Evolutionary conservation across 1,140 invertebrate species (phyloP), one percentile per base, ranked within the genome.

Genomic region (Bicyclus anynana): DNA sequence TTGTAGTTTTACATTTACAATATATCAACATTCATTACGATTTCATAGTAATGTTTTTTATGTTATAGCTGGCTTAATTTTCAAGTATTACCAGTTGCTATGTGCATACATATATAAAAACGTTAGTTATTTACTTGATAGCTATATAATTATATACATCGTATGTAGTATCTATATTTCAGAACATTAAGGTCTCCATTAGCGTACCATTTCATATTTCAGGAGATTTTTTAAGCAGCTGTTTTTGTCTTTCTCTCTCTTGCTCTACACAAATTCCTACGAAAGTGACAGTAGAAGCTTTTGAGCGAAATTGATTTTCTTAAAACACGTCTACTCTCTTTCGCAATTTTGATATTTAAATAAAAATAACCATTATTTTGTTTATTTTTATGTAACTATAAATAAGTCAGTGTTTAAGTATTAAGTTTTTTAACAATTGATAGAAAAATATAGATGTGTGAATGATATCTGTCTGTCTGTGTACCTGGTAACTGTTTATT

Each of bases 241-340:
- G 12, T 23, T 44, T 53, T 48, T 64, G 57, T 64, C 52, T 59
- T 59, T 35, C 46, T 53, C 60, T 44, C 38, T 62, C 63, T 53
- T 54, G 54, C 52, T 62, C 33, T 59, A 47, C 58, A 55, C 47
- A 37, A 62, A 54, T 62, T 50, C 33, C 59, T 47, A 51, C 2
- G 55, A 62, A 53, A 47, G 63, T 51, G 59, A 65, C 51, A 37
- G 54, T 47, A 9, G 16, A 29, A 29, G 47, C 23, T 58, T 44
- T 61, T 59, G 35, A 38, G 42, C 27, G 48, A 65, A 26, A 61
- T 65, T 58, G 51, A 62, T 65, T 65, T 65, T 60, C 13, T 26
- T 1, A 59, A 35, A 54, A 54, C 2, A 46, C 23, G 40, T 46
- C 27, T n/a, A 12, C 26, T 1, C 14, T 17, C n/a, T 47, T 27